Evolutionary conservation across 2,888 invertebrate species (phyloP).

Genomic region (Hyalella azteca): DNA sequence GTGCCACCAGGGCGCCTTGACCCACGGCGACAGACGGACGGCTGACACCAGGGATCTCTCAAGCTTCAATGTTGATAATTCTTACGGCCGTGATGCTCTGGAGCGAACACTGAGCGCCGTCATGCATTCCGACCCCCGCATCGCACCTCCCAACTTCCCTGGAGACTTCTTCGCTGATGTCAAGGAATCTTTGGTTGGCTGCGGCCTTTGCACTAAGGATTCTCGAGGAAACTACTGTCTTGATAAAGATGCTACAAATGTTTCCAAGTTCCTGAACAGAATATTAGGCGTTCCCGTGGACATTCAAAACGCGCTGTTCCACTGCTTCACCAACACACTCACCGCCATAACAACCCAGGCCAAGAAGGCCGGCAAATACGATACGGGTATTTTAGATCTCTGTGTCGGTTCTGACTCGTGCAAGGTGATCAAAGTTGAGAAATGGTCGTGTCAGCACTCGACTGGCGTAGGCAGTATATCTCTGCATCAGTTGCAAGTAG

Average conservation of each 20-base stretch:
- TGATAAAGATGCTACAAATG: constrained; percentile 94
- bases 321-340: constrained; percentile 95
- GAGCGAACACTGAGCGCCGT: constrained; percentile 95
- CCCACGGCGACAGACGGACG: constrained; percentile 97
- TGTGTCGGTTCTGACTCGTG: constrained; percentile 66
- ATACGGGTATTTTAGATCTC: constrained; percentile 88
- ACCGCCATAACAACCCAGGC: constrained; percentile 90
- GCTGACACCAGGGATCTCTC: constrained; percentile 96
- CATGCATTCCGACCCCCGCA: constrained; percentile 83
- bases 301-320: constrained; percentile 93
- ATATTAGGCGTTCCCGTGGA: constrained; percentile 97
- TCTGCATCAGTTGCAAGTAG: constrained; percentile 89
- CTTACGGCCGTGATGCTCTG: constrained; percentile 92
- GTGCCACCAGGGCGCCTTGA: constrained; percentile 80
- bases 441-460: constrained; percentile 85
- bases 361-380: constrained; percentile 91
- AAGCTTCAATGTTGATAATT: constrained; percentile 98
- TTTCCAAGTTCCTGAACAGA: constrained; percentile 95
- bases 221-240: constrained; percentile 77
- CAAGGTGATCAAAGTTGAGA: constrained; percentile 69
- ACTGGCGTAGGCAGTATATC: constrained; percentile 87
- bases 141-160: constrained; percentile 84
- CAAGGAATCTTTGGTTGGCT: constrained; percentile 91
- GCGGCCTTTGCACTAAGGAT: constrained; percentile 89
- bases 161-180: constrained; percentile 94